Conservation (phyloP, 2,888 invertebrate species). For the Zaprionus lineosus region DNA sequence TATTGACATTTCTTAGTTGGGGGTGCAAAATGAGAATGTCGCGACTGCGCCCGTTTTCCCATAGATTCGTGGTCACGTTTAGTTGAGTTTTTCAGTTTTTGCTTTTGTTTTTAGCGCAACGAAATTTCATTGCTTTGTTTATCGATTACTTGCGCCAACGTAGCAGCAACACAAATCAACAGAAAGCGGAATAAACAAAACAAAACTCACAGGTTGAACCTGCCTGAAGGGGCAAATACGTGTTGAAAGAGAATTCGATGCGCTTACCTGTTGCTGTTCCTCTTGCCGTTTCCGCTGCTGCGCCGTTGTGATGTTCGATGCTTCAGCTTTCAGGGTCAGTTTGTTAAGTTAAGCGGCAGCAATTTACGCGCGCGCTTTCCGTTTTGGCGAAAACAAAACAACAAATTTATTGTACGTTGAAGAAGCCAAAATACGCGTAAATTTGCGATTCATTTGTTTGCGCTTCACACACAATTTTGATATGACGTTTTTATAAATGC, state of each 20-base stretch:
- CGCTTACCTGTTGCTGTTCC: conserved; percentile 51
- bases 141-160: conserved; percentile 38
- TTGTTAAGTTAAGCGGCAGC: neutral
- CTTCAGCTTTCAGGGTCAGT: conserved; percentile 20
- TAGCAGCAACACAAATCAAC: conserved; percentile 10
- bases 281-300: conserved; percentile 22
- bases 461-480: conserved; percentile 32
- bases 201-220: conserved; percentile 24
- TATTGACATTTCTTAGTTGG: conserved; percentile 34
- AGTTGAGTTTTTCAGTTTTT: neutral
- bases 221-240: conserved; percentile 23
- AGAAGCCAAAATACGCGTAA: conserved; percentile 8
- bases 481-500: conserved; percentile 57
- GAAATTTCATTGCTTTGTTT: conserved; percentile 1
- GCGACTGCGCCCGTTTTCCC: conserved; percentile 49
- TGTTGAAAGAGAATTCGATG: conserved; percentile 17
- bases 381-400: conserved; percentile 24
- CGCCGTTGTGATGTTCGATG: conserved; percentile 24
- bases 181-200: conserved; percentile 22
- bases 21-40: conserved; percentile 41
- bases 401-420: neutral
- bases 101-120: too few species aligned
- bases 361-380: conserved; percentile 12
- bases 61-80: conserved; percentile 47
- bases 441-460: conserved; percentile 23